Conservation (phyloP, 2,888 invertebrate species). For the Ectobius pallidus region DNA sequence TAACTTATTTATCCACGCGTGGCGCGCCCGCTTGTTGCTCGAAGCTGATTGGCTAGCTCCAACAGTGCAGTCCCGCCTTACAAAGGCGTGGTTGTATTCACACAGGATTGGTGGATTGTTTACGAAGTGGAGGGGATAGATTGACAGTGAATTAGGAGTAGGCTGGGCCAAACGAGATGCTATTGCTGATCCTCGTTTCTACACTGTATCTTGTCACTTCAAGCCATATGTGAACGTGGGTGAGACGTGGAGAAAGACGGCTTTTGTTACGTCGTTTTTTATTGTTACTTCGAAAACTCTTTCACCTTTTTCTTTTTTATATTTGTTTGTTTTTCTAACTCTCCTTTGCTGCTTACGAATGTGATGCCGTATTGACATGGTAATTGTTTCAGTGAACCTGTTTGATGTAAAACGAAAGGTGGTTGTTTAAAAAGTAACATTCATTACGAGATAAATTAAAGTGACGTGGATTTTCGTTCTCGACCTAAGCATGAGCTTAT, state of each 20-base stretch:
- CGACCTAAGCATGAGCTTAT: no score
- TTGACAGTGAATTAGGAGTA: neutral
- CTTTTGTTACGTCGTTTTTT: slow-evolving; percentile 9
- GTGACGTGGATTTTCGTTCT: neutral
- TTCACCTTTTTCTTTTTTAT: neutral
- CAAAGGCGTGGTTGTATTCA: neutral
- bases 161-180: neutral
- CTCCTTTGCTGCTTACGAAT: neutral
- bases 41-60: neutral
- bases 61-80: neutral
- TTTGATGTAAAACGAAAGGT: no score
- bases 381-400: slow-evolving; percentile 6
- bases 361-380: neutral
- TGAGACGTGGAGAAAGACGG: neutral
- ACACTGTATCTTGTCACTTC: slow-evolving; percentile 3
- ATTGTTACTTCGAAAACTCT: neutral
- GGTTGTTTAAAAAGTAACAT: neutral
- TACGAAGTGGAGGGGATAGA: neutral
- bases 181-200: neutral
- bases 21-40: neutral
- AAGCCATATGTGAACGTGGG: slow-evolving; percentile 18
- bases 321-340: neutral
- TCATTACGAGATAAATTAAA: neutral
- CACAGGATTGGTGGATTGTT: neutral
- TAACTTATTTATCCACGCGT: slow-evolving; percentile 4